phyloP scores from a whole-genome alignment of 2,113 vertebrate species.

The Lasiurus cinereus region DNA sequence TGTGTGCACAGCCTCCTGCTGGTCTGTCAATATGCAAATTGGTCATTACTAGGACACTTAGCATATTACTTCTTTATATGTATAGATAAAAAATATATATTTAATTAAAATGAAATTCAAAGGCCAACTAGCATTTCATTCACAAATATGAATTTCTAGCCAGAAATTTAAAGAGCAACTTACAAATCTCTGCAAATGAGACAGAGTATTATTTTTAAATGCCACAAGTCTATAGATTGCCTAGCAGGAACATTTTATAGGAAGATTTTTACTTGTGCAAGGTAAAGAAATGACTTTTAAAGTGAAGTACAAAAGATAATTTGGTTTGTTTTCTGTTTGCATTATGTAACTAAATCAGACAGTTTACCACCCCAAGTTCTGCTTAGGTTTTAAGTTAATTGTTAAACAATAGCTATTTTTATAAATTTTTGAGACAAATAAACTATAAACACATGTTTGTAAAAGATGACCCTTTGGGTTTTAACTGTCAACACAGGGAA shows the following conservation, averaged over 20 bases:
- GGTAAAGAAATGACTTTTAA: slow-evolving; percentile 67
- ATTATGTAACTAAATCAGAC: not conserved
- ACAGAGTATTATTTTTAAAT: slow-evolving; percentile 4
- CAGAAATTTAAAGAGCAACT: slow-evolving; percentile 6
- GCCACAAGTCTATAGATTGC: not conserved
- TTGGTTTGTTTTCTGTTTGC: slow-evolving; percentile 69
- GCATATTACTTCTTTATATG: no score
- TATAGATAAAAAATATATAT: not conserved
- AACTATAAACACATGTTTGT: slow-evolving; percentile 51
- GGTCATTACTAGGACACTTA: no score
- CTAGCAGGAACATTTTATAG: not conserved
- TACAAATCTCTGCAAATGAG: not conserved
- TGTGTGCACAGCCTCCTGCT: no score
- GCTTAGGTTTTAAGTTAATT: slow-evolving; percentile 60
- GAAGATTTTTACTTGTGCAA: slow-evolving; percentile 35
- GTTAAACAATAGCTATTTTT: not conserved
- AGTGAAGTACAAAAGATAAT: not conserved
- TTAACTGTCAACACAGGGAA: not conserved
- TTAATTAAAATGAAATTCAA: slow-evolving; percentile 20
- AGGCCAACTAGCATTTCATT: not conserved
- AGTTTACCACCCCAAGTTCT: slow-evolving; percentile 47
- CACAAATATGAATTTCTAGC: not conserved
- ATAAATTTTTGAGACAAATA: slow-evolving; percentile 13
- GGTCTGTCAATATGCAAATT: no score
- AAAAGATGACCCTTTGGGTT: slow-evolving; percentile 10